phyloP scores from a whole-genome alignment of 1,140 invertebrate genomes.

The Magallana angulata region DNA sequence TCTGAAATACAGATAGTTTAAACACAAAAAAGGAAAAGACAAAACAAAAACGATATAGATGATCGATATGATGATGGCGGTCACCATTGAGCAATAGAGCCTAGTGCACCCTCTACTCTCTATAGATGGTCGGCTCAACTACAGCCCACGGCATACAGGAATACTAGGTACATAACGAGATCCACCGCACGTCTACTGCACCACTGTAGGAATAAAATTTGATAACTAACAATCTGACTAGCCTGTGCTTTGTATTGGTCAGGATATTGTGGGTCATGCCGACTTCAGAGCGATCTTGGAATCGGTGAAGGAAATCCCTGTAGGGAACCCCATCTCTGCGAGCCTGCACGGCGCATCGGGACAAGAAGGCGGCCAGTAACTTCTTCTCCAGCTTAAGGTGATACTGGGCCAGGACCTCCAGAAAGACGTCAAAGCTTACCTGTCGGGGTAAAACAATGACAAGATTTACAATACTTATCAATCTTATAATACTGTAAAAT shows the following conservation, averaged over 20 bases:
- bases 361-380: slow-evolving; percentile 76
- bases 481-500: too few species aligned
- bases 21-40: background rate
- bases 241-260: slow-evolving; percentile 77
- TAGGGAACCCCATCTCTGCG: slow-evolving; percentile 74
- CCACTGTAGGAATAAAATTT: slow-evolving; percentile 43
- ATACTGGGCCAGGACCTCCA: slow-evolving; percentile 72
- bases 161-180: background rate
- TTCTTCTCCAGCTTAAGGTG: slow-evolving; percentile 76
- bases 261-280: slow-evolving; percentile 78
- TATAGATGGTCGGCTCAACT: background rate
- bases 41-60: background rate
- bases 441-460: slow-evolving; percentile 45
- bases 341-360: slow-evolving; percentile 73
- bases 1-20: background rate
- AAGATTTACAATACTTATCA: too few species aligned
- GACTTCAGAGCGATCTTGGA: slow-evolving; percentile 78
- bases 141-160: slow-evolving; percentile 10
- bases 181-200: slow-evolving; percentile 3
- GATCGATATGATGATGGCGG: background rate
- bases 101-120: background rate
- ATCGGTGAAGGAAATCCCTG: slow-evolving; percentile 76
- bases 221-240: slow-evolving; percentile 65
- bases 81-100: background rate
- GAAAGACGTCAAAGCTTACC: slow-evolving; percentile 74